Percentiles rank a stretch among this genome's conserved stretches.
Conservation (phyloP, 2,797 vertebrate species). For the Schizopygopsis pylzovi region DNA sequence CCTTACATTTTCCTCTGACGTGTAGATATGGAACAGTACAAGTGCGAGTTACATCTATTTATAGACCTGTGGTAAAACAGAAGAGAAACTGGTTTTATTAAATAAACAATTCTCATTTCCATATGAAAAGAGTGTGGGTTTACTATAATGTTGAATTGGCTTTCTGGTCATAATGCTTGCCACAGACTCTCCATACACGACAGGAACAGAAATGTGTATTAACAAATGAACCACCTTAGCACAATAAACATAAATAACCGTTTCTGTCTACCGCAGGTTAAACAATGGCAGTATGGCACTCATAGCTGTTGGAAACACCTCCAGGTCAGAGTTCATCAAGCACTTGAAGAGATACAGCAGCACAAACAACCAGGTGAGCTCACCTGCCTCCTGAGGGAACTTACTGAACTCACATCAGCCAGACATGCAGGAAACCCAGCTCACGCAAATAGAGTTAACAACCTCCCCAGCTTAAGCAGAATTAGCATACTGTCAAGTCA, state of each 20-base stretch:
- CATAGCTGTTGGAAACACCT: constrained; percentile 85
- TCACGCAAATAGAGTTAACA: constrained; percentile 58
- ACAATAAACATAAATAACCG: not conserved
- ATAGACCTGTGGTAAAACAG: constrained; percentile 15
- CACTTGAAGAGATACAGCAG: constrained; percentile 90
- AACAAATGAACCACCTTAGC: constrained; percentile 1
- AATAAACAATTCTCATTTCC: constrained; percentile 6
- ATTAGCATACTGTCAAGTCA: constrained; percentile 65
- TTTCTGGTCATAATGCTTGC: not conserved
- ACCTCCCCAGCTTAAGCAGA: constrained; percentile 58
- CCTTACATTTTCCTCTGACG: not conserved
- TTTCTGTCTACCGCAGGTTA: constrained; percentile 75
- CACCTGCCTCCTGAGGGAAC: not conserved
- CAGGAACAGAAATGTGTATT: not conserved
- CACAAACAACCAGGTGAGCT: constrained; percentile 87
- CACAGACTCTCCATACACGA: not conserved
- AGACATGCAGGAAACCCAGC: constrained; percentile 44
- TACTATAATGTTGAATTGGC: not conserved
- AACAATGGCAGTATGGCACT: constrained; percentile 90
- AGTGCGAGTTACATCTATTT: no score
- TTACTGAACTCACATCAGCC: constrained; percentile 8
- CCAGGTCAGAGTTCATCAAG: constrained; percentile 92
- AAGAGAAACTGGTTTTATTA: constrained; percentile 5
- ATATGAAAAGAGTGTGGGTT: not conserved
- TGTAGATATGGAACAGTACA: not conserved